Evolutionary conservation across 1,140 invertebrate species (phyloP), one percentile per base, ranked within the genome.

Genomic region (Temnothorax longispinosus): DNA sequence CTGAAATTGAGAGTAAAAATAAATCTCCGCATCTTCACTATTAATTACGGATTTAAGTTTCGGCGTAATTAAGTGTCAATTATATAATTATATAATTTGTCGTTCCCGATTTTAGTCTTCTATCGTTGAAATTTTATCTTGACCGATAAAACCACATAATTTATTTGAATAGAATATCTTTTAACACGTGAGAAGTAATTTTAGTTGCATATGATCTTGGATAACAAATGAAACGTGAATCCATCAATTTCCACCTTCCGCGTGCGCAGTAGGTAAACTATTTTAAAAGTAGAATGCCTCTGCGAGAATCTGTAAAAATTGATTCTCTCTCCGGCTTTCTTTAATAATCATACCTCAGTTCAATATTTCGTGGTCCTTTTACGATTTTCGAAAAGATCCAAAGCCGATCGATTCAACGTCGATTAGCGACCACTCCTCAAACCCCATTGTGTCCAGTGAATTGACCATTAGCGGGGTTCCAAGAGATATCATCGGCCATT

Each of bases 171-270:
- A 44, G 27, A n/a, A 18, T 56, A 41, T 67, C 27, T 69, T 4
- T 52, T 56, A 32, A 80, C 5, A 38, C 3, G 2, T 38, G 4
- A 47, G 8, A 52, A 80, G 11, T 60, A 60, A 35, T 47, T 77
- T 60, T 11, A 41, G 21, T 10, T 71, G 27, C 32, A 72, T 38
- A 47, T n/a, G 7, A 71, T 27, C 2, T 87, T 10, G 27, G 4
- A 82, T 77, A 72, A 89, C 38, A 65, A 72, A 85, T 74, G 50
- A 88, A 84, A 15, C 11, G 7, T 7, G 21, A 27, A 74, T 85
- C 62, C 86, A 89, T 89, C 52, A 89, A 88, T 89, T 69, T 87
- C 64, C 27, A 38, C 13, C 41, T 27, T 21, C 52, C 76, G 21
- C 50, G 41, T 62, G 62, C 64, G n/a, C 41, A 47, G 50, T n/a